Conservation (phyloP, 1,140 invertebrate species). For the Pararge aegeria region DNA sequence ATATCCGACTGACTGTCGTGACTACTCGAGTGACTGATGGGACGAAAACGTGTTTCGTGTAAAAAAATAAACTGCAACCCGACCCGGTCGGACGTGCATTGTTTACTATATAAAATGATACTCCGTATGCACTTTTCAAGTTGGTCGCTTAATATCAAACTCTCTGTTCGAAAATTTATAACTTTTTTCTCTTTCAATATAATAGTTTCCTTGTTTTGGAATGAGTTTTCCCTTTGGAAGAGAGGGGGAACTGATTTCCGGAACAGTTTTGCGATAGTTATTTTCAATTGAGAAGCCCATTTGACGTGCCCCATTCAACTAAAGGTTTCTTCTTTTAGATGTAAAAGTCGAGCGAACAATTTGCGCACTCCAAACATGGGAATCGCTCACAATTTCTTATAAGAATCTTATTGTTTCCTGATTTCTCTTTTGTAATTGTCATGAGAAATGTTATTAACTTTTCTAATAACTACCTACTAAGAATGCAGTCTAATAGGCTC, state of each 20-base stretch:
- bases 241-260: constrained; percentile 39
- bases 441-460: not conserved
- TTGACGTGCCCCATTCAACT: constrained; percentile 55
- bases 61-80: constrained; percentile 64
- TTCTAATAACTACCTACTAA: not conserved
- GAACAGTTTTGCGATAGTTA: constrained; percentile 63
- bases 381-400: constrained; percentile 25
- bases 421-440: constrained; percentile 9
- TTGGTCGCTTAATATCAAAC: constrained; percentile 52
- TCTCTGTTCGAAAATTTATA: constrained; percentile 34
- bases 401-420: constrained; percentile 27
- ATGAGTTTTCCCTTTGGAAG: not conserved
- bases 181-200: constrained; percentile 27
- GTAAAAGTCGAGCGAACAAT: constrained; percentile 17
- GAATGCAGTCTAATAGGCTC: not conserved
- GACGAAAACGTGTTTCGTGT: constrained; percentile 51
- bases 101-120: constrained; percentile 41
- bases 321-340: constrained; percentile 37
- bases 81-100: constrained; percentile 45
- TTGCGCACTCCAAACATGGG: constrained; percentile 9
- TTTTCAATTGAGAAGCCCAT: constrained; percentile 58
- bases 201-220: not conserved
- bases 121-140: constrained; percentile 37
- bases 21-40: constrained; percentile 32
- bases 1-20: constrained; percentile 32